Conservation (phyloP, 2,888 invertebrate genomes). For the Parochlus steinenii region DNA sequence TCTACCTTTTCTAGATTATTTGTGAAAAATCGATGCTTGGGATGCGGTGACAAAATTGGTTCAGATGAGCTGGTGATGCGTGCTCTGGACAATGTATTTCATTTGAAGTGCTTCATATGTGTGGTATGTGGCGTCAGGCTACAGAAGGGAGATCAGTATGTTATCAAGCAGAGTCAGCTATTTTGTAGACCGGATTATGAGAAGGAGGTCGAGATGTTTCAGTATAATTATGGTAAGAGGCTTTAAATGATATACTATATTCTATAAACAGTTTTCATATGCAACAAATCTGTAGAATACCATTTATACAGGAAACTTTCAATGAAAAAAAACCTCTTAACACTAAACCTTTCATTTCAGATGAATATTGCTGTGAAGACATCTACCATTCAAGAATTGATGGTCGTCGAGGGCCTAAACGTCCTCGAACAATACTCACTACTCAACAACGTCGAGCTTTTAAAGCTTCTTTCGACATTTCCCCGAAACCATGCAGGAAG, state of each 20-base stretch:
- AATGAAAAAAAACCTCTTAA: constrained; percentile 5
- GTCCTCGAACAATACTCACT: constrained; percentile 68
- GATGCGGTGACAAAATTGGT: constrained; percentile 51
- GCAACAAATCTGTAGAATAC: constrained; percentile 1
- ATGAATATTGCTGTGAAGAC: constrained; percentile 42
- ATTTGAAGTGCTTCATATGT: constrained; percentile 63
- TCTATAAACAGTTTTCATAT: constrained; percentile 7
- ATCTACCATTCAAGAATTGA: constrained; percentile 41
- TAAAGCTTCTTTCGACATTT: constrained; percentile 71
- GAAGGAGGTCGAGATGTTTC: constrained; percentile 57
- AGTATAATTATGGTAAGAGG: constrained; percentile 35
- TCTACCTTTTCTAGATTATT: constrained; percentile 39
- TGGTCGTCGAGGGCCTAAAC: constrained; percentile 57
- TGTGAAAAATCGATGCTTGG: constrained; percentile 52
- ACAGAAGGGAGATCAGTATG: constrained; percentile 68
- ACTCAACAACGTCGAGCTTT: constrained; percentile 68
- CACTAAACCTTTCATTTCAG: constrained; percentile 18
- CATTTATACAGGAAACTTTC: background rate
- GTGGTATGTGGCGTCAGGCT: constrained; percentile 57
- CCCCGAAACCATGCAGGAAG: constrained; percentile 70
- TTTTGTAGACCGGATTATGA: constrained; percentile 68
- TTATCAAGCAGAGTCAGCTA: constrained; percentile 58
- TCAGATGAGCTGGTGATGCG: constrained; percentile 69
- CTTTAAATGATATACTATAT: background rate
- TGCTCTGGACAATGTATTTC: constrained; percentile 55